Base-by-base conservation (phyloP, 2,888 invertebrate genomes). In the Dorcus parallelipipedus region DNA sequence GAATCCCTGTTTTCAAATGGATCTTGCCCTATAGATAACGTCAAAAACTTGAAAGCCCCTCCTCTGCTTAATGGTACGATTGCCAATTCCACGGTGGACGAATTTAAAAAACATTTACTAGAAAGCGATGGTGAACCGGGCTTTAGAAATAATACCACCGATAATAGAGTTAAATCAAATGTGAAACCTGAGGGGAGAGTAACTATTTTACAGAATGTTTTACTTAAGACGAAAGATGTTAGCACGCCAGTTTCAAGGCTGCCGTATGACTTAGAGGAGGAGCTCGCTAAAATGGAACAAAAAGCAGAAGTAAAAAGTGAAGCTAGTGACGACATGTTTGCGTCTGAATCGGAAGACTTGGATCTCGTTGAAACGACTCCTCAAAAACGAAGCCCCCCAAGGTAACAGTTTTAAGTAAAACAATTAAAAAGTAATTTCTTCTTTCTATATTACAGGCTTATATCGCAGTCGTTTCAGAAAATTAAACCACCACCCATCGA, bases 351-450 rank as follows among this genome's bases (percentile, higher is more conserved):
- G 26, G 69, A 45, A 4, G 45, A 71, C 49, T 62, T 63, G 3
- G 73, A 74, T 62, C 59, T 74, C 38, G 69, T 75, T 3, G 73
- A 74, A 60, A 67, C 66, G 3, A 74, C 75, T 9, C 74, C 74
- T 2, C 69, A 71, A 56, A 71, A 51, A 33, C 26, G 26, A 33
- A 33, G 6, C 3, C n/a, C 40, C 26, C 33, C 17, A 26, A 33
- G 26, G 26, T 42, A 42, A 52, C 9, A 50, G 33, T 10, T 8
- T 23, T 33, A 33, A 26, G 26, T 33, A 6, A 4, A 33, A 33
- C 7, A 33, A 33, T 33, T 33, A 20, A 20, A 20, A 20, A 20
- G 20, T 33, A 33, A 33, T 33, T 14, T 14, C 14, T 14, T 14
- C 14, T 26, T 26, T 26, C 2, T 33, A 7, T 33, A 5, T 33